Conservation (phyloP, 1,140 invertebrate species). For the Pseudoatta argentina region DNA sequence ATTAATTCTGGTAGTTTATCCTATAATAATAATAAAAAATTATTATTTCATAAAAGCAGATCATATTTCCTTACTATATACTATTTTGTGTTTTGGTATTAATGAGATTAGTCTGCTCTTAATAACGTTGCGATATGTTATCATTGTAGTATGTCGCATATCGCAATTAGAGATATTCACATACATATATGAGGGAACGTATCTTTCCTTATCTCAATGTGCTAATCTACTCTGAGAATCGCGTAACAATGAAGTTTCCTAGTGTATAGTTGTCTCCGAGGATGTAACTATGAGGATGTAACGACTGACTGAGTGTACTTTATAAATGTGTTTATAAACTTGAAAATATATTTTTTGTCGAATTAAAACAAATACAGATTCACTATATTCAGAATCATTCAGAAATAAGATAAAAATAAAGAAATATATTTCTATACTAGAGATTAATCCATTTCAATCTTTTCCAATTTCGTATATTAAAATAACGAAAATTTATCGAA, state of each 20-base stretch:
- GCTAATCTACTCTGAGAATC: slow-evolving; percentile 33
- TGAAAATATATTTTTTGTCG: not conserved
- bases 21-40: not conserved
- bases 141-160: not conserved
- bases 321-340: not conserved
- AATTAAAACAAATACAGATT: not conserved
- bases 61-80: not conserved
- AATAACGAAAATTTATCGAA: no score
- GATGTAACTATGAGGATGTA: not conserved
- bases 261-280: slow-evolving; percentile 12
- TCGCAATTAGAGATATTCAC: slow-evolving; percentile 31
- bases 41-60: not conserved
- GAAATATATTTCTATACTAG: not conserved
- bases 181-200: not conserved
- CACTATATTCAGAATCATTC: no score
- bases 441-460: not conserved
- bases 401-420: not conserved
- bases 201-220: slow-evolving; percentile 42
- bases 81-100: not conserved
- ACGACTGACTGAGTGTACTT: not conserved
- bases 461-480: no score
- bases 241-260: slow-evolving; percentile 44
- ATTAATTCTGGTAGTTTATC: not conserved
- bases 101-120: not conserved
- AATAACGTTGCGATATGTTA: not conserved